phyloP scores from a whole-genome alignment of 2,797 vertebrate species.

The Lerista edwardsae region DNA sequence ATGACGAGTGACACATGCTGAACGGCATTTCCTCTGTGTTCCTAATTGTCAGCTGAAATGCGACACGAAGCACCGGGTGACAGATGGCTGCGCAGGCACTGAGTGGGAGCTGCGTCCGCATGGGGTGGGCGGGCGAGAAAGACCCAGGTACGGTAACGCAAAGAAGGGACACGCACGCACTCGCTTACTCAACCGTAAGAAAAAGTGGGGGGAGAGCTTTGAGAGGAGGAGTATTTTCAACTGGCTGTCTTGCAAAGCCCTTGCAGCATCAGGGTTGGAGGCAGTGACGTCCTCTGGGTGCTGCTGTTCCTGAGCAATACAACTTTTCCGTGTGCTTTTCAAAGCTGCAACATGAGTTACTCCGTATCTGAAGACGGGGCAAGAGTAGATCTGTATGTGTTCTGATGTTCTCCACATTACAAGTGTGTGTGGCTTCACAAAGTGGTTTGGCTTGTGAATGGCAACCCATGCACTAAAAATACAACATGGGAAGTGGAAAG shows the following conservation, averaged over 20 bases:
- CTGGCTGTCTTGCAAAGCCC: neutral
- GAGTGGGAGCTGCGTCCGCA: constrained; percentile 20
- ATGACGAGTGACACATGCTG: neutral
- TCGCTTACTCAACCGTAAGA: too few species aligned
- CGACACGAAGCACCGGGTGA: neutral
- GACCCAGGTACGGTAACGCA: neutral
- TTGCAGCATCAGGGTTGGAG: neutral
- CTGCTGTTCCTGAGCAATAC: neutral
- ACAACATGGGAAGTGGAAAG: neutral
- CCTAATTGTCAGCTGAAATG: neutral
- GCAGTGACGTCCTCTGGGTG: neutral
- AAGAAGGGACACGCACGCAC: too few species aligned
- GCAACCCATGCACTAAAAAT: neutral
- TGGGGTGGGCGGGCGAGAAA: constrained; percentile 21
- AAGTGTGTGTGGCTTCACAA: too few species aligned
- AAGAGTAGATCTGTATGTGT: neutral
- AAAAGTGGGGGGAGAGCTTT: neutral
- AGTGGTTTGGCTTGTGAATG: neutral
- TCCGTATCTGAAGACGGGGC: neutral
- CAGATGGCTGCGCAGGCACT: constrained; percentile 32
- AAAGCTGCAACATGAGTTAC: neutral
- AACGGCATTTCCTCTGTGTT: constrained; percentile 1
- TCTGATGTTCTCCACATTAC: too few species aligned
- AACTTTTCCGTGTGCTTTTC: too few species aligned
- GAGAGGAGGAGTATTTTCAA: neutral